These are phyloP conservation scores for Rhaphigaster nebulosa DNA, from an alignment of 2,888 invertebrate species.

Conservation along the genomic window DNA sequence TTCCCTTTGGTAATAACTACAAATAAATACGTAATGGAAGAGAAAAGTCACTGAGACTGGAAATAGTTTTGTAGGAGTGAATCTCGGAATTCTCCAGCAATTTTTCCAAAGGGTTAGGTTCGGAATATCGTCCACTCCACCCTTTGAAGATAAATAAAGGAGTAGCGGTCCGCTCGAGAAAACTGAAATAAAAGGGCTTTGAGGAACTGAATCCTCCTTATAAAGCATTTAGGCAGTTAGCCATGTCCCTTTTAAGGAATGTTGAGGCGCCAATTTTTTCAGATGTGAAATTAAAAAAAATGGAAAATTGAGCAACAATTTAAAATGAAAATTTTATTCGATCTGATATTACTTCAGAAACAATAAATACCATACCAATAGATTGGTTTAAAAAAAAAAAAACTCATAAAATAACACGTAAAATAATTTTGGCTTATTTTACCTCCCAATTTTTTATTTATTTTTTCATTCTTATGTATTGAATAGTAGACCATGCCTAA, in stretches of 20 bases:
- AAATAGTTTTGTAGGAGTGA: neutral
- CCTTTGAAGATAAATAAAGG: conserved; percentile 25
- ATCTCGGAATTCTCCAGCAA: neutral
- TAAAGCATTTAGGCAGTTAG: neutral
- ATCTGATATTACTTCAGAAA: no score
- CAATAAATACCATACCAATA: no score
- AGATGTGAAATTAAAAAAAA: neutral
- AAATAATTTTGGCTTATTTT: no score
- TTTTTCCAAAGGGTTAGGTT: neutral
- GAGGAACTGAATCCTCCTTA: neutral
- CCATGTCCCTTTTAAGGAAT: neutral
- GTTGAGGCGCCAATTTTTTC: neutral
- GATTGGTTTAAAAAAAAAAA: no score
- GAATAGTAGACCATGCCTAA: no score
- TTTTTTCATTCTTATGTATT: no score
- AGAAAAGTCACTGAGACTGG: neutral
- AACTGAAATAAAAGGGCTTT: neutral
- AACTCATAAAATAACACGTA: no score
- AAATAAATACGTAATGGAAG: no score
- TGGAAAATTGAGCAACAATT: neutral
- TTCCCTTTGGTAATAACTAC: no score
- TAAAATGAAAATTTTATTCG: no score
- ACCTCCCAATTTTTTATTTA: no score
- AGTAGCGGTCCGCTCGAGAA: conserved; percentile 5
- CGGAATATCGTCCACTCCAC: neutral